Evolutionary conservation across 2,797 vertebrate species (phyloP).

Genomic region (Bradypus variegatus): DNA sequence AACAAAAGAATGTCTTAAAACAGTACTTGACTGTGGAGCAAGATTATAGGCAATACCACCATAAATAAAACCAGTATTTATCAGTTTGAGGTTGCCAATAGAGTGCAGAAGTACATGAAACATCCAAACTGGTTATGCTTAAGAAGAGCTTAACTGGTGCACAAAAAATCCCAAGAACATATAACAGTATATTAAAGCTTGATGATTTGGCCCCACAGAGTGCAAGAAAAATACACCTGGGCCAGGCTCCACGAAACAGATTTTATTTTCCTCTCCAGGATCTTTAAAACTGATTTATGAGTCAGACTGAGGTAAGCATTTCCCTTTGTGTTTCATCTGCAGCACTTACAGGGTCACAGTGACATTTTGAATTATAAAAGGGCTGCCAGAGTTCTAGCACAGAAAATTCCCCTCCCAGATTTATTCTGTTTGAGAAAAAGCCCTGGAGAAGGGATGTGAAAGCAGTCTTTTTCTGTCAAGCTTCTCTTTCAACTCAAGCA

Average conservation of each 20-base stretch:
- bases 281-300: slow-evolving; percentile 34
- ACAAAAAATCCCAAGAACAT: not conserved
- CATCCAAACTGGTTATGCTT: not conserved
- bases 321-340: slow-evolving; percentile 33
- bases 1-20: slow-evolving; percentile 11
- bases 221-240: slow-evolving; percentile 26
- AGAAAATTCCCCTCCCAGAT: slow-evolving; percentile 12
- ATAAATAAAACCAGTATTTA: not conserved
- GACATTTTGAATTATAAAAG: slow-evolving; percentile 53
- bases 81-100: not conserved
- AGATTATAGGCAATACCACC: not conserved
- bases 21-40: not conserved
- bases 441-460: not conserved
- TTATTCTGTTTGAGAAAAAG: slow-evolving; percentile 9
- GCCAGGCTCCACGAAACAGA: not conserved
- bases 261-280: slow-evolving; percentile 48
- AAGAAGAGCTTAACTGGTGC: not conserved
- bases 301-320: slow-evolving; percentile 28
- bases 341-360: slow-evolving; percentile 41
- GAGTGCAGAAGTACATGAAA: not conserved
- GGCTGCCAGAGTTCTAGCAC: slow-evolving; percentile 14
- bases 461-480: not conserved
- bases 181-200: not conserved
- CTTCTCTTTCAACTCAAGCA: not conserved
- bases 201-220: not conserved